These are phyloP conservation scores for Ctenopoma multispine DNA, from an alignment of 2,797 vertebrate species.

Conservation along the genomic window DNA sequence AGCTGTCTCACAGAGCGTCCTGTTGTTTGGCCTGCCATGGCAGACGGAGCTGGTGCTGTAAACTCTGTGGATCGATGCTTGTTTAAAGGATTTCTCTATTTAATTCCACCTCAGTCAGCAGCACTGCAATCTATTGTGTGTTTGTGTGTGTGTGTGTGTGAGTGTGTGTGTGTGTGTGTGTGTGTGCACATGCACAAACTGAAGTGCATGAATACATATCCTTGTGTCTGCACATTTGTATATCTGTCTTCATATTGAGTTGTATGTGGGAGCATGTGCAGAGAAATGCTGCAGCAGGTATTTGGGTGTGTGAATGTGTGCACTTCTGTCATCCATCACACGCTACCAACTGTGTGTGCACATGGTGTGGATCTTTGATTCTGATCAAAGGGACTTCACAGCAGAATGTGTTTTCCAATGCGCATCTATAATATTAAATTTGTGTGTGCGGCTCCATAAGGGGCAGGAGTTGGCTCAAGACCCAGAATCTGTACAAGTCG, in stretches of 20 bases:
- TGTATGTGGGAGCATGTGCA: constrained; percentile 43
- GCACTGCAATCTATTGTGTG: constrained; percentile 25
- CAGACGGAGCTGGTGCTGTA: constrained; percentile 57
- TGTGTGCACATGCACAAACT: constrained; percentile 5
- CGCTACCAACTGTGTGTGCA: constrained; percentile 1
- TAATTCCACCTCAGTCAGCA: constrained; percentile 71
- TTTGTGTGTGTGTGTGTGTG: neutral
- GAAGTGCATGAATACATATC: neutral
- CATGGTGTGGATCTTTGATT: constrained; percentile 54
- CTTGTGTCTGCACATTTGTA: constrained; percentile 32
- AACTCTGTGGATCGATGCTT: constrained; percentile 71
- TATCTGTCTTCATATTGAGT: constrained; percentile 45
- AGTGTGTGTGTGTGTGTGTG: constrained; percentile 19
- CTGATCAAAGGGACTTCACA: constrained; percentile 46
- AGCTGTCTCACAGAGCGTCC: constrained; percentile 65
- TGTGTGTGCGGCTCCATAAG: constrained; percentile 4
- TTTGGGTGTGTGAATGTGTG: constrained; percentile 23
- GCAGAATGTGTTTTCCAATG: constrained; percentile 13
- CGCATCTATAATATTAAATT: constrained; percentile 32
- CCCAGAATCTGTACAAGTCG: constrained; percentile 5
- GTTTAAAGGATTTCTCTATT: constrained; percentile 73
- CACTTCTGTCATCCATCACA: neutral
- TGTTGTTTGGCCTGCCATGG: constrained; percentile 60
- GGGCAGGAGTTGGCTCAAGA: constrained; percentile 1
- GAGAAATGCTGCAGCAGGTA: constrained; percentile 46